These are phyloP conservation scores for Mixornis gularis DNA, from an alignment of 2,113 vertebrate species.

Conservation along the genomic window DNA sequence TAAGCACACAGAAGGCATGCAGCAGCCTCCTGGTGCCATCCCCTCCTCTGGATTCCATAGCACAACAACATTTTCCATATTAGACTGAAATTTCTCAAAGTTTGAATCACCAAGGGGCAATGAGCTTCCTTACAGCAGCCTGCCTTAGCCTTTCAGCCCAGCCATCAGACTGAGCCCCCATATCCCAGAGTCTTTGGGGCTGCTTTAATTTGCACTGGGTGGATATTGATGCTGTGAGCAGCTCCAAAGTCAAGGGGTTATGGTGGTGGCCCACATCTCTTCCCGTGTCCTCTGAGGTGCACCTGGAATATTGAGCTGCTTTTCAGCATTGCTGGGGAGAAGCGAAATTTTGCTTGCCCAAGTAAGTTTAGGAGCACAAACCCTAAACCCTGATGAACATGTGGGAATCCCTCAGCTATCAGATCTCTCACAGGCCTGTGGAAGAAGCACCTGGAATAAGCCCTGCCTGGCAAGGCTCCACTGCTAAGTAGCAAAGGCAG, in stretches of 20 bases:
- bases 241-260: not conserved
- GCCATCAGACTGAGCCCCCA: not conserved
- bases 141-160: not conserved
- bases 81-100: not conserved
- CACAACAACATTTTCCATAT: slow-evolving; percentile 16
- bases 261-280: not conserved
- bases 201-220: not conserved
- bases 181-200: not conserved
- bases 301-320: not conserved
- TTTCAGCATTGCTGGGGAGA: not conserved
- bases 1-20: slow-evolving; percentile 35
- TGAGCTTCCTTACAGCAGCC: not conserved
- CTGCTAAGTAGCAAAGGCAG: not conserved
- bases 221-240: not conserved
- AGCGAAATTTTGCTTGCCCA: not conserved
- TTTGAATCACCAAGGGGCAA: not conserved
- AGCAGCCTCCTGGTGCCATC: not conserved
- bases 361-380: not conserved
- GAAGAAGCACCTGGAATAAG: not conserved
- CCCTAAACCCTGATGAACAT: not conserved
- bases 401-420: not conserved
- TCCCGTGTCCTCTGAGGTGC: not conserved
- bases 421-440: not conserved
- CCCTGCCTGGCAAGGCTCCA: not conserved
- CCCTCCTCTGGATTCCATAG: not conserved